These are phyloP conservation scores for Magallana angulata DNA, from an alignment of 1,140 invertebrate genomes.

Conservation along the genomic window DNA sequence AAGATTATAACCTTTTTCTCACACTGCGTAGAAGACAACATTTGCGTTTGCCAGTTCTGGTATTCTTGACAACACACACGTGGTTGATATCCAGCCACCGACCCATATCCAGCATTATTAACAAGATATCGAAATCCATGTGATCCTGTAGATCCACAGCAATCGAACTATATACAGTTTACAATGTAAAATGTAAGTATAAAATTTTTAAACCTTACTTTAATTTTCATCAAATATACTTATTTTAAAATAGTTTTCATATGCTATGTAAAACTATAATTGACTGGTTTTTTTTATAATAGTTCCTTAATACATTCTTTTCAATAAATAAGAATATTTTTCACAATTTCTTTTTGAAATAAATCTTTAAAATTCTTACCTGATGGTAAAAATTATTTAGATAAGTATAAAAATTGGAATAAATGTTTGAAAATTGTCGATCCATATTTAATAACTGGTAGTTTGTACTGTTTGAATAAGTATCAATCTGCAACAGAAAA, in stretches of 20 bases:
- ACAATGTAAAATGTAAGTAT: no score
- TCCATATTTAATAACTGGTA: background rate
- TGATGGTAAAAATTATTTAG: background rate
- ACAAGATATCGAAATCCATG: background rate
- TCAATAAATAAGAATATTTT: no score
- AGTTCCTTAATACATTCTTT: no score
- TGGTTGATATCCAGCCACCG: background rate
- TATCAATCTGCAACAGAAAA: background rate
- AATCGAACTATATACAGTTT: background rate
- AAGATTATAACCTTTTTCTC: constrained; percentile 25
- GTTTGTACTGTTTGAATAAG: background rate
- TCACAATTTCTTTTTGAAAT: no score
- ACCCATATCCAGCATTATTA: background rate
- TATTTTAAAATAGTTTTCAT: no score
- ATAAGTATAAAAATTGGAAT: background rate
- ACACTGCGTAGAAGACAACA: background rate
- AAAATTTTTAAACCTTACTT: no score
- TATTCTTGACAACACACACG: background rate
- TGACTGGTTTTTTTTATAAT: no score
- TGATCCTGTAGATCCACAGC: background rate
- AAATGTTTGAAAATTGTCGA: background rate
- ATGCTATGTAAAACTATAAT: no score
- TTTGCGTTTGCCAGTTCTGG: background rate
- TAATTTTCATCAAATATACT: no score
- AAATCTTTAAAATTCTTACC: no score